Percentiles rank a stretch among this genome's conserved stretches.
Evolutionary conservation across 1,140 invertebrate genomes (phyloP).

Genomic region (Hyphantria cunea): DNA sequence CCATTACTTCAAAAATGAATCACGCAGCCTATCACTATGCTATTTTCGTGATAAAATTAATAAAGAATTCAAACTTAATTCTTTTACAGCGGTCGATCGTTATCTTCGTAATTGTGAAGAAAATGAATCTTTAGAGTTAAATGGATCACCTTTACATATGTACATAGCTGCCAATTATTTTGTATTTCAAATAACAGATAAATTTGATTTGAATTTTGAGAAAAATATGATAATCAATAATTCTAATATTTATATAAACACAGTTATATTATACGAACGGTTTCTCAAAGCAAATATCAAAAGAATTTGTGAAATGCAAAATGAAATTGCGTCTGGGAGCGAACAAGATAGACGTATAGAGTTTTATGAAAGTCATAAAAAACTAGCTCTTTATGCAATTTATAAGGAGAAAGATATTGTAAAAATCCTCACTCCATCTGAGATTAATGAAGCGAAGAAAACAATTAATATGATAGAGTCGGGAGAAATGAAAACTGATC

Average conservation of each 20-base stretch:
- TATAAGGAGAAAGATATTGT: conserved; percentile 30
- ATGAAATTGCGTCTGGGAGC: background rate
- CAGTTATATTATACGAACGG: conserved; percentile 10
- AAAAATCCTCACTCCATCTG: conserved; percentile 16
- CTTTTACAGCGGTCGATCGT: conserved; percentile 2
- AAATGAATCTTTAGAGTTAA: conserved; percentile 10
- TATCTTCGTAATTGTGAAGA: conserved; percentile 8
- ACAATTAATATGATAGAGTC: conserved; percentile 25
- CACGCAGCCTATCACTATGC: conserved; percentile 9
- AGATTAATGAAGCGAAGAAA: conserved; percentile 29
- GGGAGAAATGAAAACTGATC: conserved; percentile 24
- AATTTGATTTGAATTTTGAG: conserved; percentile 18
- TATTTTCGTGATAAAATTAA: conserved; percentile 22
- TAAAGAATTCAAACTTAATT: conserved; percentile 3
- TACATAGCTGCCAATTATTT: conserved; percentile 38
- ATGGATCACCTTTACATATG: conserved; percentile 34
- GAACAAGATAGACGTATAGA: conserved; percentile 11
- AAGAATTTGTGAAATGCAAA: conserved; percentile 9
- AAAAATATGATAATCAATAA: conserved; percentile 9
- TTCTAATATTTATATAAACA: conserved; percentile 22
- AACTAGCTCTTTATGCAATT: conserved; percentile 30
- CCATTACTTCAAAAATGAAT: conserved; percentile 32
- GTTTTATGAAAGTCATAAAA: conserved; percentile 31
- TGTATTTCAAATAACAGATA: conserved; percentile 26
- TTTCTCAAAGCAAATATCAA: conserved; percentile 27